Conservation (phyloP, 2,888 invertebrate species). For the Flexamia atlantica region DNA sequence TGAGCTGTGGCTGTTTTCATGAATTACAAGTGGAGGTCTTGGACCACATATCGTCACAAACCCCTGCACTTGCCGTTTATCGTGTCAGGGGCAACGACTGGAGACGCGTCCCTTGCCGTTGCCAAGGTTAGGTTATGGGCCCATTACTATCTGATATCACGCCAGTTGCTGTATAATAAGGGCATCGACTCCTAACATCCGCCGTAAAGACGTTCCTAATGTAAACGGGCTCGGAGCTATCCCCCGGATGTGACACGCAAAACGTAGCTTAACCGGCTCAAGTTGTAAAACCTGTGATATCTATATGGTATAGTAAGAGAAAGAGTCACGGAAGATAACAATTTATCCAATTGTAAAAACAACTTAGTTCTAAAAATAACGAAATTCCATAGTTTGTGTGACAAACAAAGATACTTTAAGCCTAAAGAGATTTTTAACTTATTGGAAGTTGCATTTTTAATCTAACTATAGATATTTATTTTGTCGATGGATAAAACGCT, state of each 20-base stretch:
- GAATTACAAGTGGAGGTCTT: neutral
- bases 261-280: neutral
- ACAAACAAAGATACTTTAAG: too few species aligned
- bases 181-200: neutral
- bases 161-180: constrained; percentile 4
- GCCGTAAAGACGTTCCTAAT: neutral
- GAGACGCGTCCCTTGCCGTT: neutral
- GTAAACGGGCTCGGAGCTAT: neutral
- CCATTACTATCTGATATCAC: constrained; percentile 23
- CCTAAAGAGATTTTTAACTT: too few species aligned
- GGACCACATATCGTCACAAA: neutral
- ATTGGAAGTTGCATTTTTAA: too few species aligned
- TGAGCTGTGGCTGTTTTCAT: neutral
- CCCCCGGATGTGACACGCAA: neutral
- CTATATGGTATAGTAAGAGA: too few species aligned
- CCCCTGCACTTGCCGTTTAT: neutral
- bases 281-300: too few species aligned
- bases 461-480: too few species aligned
- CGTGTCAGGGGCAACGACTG: neutral
- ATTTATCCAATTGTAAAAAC: too few species aligned
- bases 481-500: too few species aligned
- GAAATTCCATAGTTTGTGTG: too few species aligned
- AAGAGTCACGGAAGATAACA: too few species aligned
- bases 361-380: too few species aligned
- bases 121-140: neutral